Base-by-base conservation (phyloP, 53 echinoderm and acorn worm genomes). In the Zoroaster sp. region DNA sequence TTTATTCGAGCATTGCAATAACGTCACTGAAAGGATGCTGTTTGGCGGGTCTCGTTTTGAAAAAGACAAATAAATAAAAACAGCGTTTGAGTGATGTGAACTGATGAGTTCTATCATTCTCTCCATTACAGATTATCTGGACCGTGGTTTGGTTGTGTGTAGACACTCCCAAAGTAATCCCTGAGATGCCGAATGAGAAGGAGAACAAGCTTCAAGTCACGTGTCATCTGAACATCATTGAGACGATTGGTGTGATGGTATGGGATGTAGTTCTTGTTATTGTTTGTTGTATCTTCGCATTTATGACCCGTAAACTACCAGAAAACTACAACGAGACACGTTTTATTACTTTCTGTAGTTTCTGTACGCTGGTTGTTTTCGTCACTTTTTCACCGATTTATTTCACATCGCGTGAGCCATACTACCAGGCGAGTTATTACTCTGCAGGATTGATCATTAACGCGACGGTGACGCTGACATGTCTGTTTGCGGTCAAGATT, bases 261-360 rank as follows among this genome's bases (percentile, higher is more conserved):
- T 98, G 94, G 92, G 93, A 98, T 59, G 92, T 95, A 5, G 85
- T 75, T 37, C 91, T 98, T n/a, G 90, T 98, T 34, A 66, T 94
- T 69, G 90, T 95, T 12, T 98, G 95, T 53, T 98, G 98, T 43
- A 52, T 94, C 37, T 98, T 94, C 73, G 98, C 98, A 5, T 95
- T 98, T 75, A 93, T 94, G 73, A 98, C 98, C 5, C 88, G 98
- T 4, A 94, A 94, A 67, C 80, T 98, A 21, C 98, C 98, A 8
- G 98, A 98, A 86, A 98, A 98, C 75, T 98, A 98, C 89, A 96
- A 98, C 87, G 98, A 98, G 54, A 90, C 95, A 9, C 92, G 96
- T 30, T 98, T 98, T 83, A 98, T 98, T 25, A 95, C 91, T 10
- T 94, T 98, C 68, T 98, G 98, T 73, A 93, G 93, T 14, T 98